phyloP scores from a whole-genome alignment of 2,797 vertebrate species.

The Luscinia luscinia region DNA sequence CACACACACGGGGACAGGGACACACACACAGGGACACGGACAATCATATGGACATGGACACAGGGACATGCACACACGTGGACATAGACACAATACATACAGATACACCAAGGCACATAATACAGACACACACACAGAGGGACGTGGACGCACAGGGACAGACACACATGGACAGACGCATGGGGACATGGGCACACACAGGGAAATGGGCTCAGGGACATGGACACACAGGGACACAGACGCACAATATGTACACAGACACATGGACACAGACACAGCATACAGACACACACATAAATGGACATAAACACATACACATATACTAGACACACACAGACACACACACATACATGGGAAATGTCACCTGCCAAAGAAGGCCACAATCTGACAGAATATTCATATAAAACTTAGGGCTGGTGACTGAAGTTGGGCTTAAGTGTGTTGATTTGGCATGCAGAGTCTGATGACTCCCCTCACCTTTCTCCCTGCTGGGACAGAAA shows the following conservation, averaged over 20 bases:
- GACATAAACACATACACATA: not conserved
- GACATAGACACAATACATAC: not conserved
- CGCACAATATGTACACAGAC: no score
- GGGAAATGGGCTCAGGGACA: not conserved
- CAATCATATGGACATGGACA: no score
- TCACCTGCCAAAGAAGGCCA: not conserved
- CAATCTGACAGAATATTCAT: not conserved
- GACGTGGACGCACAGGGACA: not conserved
- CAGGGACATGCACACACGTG: not conserved
- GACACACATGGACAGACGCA: no score
- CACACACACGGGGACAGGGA: not conserved
- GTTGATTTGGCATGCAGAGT: not conserved
- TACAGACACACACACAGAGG: no score
- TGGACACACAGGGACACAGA: not conserved
- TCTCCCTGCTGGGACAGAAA: not conserved
- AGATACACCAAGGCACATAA: no score
- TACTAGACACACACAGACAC: accelerated
- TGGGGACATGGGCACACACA: accelerated
- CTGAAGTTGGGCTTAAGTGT: not conserved
- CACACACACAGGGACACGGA: no score
- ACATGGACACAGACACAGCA: not conserved
- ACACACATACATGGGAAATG: accelerated
- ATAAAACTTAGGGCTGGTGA: not conserved
- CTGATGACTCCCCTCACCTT: not conserved
- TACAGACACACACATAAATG: no score